Base-by-base conservation (phyloP, 2,797 vertebrate species). In the Urocyon cinereoargenteus region DNA sequence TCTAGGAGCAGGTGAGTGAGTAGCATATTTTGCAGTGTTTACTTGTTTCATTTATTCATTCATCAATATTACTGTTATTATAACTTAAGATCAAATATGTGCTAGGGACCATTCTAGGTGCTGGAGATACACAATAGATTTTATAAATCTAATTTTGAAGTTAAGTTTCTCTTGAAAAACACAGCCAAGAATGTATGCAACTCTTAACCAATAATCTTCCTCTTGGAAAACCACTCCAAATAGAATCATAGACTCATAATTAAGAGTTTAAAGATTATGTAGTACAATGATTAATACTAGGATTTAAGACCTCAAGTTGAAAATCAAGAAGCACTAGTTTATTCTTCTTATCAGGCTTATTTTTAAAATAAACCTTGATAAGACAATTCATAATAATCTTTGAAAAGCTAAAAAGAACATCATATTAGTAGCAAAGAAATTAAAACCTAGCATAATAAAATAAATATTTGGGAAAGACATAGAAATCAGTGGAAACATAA, bases 331-430 rank as follows among this genome's bases (percentile, higher is more conserved):
- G 11, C 2, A 51, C 15, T 31, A 19, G 12, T 90, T 97, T 92
- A 86, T 66, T 91, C 72, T 81, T 78, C 57, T 82, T 86, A 84
- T 70, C 5, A 55, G 31, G 24, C 26, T 62, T 53, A 81, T 81
- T 92, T 94, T 49, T 19, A 8, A 36, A 93, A 92, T 77, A 90
- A 91, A 62, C 6, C 24, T 70, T 77, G 19, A 82, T 82, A 59
- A 82, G 15, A 28, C 28, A 93, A 90, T 40, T 94, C 45, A 95
- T 72, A 72, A 72, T 3, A 45, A 51, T 59, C 53, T 90, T 94
- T 89, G 84, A 95, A 70, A 96, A 78, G 28, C n/a, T 86, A 85
- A 94, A 95, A 95, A 55, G 61, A 70, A 24, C 3, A 83, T 28
- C 49, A 75, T 6, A 62, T 5, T 19, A 64, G 14, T 13, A 83